A percentile compares a stretch with the other conserved stretches of the same genome.
Evolutionary conservation across 2,113 vertebrate genomes (phyloP).

Genomic region (Campylomormyrus tamandua): DNA sequence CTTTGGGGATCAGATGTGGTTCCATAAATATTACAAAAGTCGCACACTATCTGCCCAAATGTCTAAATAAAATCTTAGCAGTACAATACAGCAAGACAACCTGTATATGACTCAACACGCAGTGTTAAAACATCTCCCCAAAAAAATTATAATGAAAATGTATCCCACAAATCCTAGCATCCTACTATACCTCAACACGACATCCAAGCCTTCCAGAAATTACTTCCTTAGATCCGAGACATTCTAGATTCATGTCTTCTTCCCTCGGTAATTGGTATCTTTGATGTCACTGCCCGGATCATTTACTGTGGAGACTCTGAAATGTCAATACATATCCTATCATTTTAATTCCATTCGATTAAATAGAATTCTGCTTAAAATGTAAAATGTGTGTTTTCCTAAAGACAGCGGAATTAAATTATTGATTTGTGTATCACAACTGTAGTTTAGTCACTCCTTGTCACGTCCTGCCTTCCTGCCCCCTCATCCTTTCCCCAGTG

Average conservation of each 20-base stretch:
- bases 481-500: too few species aligned
- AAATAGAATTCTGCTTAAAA: not conserved
- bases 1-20: not conserved
- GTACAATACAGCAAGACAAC: not conserved
- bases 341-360: not conserved
- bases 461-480: too few species aligned
- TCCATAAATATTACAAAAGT: not conserved
- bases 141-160: not conserved
- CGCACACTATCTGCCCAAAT: not conserved
- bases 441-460: not conserved
- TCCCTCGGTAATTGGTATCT: not conserved
- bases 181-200: not conserved
- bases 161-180: not conserved
- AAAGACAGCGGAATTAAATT: not conserved
- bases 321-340: not conserved
- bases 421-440: not conserved
- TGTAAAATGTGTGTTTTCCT: not conserved
- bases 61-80: not conserved
- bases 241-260: not conserved
- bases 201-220: not conserved
- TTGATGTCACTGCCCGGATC: not conserved
- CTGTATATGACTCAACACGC: not conserved
- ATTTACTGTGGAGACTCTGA: not conserved
- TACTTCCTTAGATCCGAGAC: not conserved
- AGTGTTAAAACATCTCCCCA: not conserved